Evolutionary conservation across 2,888 invertebrate genomes (phyloP), one percentile per base, ranked within the genome.

Genomic region (Pandemis heparana): DNA sequence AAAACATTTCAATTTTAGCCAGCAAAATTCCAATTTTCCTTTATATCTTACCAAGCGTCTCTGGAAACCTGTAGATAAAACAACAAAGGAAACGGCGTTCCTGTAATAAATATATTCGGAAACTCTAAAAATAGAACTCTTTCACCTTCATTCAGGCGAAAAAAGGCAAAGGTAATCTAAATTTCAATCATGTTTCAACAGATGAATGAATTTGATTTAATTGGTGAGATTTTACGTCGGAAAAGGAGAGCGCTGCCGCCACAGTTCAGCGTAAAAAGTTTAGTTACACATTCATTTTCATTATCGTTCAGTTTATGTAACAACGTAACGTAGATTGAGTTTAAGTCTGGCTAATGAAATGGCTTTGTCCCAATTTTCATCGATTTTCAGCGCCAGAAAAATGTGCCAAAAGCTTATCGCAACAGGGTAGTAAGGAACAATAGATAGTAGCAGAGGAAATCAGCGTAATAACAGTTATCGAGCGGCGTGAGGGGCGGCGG

Each of bases 391-490:
- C 56, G 43, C 46, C 56, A 46, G 14, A 63, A 46, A 53, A 70
- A 63, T 38, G 46, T 46, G 38, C 59, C 32, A 10, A 46, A 43
- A 56, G 63, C 39, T 38, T 59, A 23, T 23, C 56, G 64, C 46
- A 48, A 59, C 48, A 48, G 32, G 59, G 48, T 48, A 71, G 10
- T 46, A 71, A 46, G 63, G 59, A 65, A 65, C 59, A 64, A 59
- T 64, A 18, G 64, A 38, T 39, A 32, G 46, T 18, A 64, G 46
- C 43, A 32, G 56, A 72, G 62, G 63, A 72, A 72, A 72, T 72
- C 67, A 46, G 61, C 32, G 65, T 71, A 71, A 66, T 71, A 48
- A 61, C 51, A 78, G 75, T 76, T 77, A 75, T 72, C 75, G 78
- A 78, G 69, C 78, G 76, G 78, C 78, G 60, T 43, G 65, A 39